Evolutionary conservation across 2,888 invertebrate genomes (phyloP).

Genomic region (Coelogynopora nodosa): DNA sequence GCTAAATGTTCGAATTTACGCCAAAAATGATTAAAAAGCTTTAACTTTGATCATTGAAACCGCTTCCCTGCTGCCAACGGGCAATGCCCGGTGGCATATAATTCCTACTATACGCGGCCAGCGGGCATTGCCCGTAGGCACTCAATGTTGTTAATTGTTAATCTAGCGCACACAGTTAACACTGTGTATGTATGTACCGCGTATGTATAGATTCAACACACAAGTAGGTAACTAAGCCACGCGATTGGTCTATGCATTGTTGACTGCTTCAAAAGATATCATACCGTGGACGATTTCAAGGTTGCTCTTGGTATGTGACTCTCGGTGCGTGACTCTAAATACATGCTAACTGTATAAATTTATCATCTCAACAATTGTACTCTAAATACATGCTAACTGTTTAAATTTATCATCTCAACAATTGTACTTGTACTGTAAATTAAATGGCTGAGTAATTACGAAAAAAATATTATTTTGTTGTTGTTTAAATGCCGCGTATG

Average conservation of each 20-base stretch:
- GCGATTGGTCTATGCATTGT: constrained; percentile 28
- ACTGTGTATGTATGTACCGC: too few relatives aligned
- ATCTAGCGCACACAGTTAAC: too few relatives aligned
- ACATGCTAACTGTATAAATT: constrained; percentile 10
- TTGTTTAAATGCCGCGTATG: constrained; percentile 31
- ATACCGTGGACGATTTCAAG: constrained; percentile 20
- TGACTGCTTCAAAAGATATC: constrained; percentile 31
- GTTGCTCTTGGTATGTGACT: constrained; percentile 28
- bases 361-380: constrained; percentile 24
- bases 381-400: constrained; percentile 28
- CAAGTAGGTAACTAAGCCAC: too few relatives aligned
- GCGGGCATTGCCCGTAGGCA: background rate
- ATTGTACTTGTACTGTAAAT: constrained; percentile 31
- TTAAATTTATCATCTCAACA: constrained; percentile 26
- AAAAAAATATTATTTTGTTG: constrained; percentile 12
- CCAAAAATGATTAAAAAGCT: too few relatives aligned
- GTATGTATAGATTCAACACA: too few relatives aligned
- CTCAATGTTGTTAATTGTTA: background rate
- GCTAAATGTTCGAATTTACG: too few relatives aligned
- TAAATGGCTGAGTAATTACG: constrained; percentile 17
- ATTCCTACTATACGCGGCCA: background rate
- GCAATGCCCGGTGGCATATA: background rate
- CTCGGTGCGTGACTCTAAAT: constrained; percentile 18
- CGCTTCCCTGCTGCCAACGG: background rate
- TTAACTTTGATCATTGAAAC: too few relatives aligned